Conservation (phyloP, 2,113 vertebrate species). For the Colistium nudipinnis region DNA sequence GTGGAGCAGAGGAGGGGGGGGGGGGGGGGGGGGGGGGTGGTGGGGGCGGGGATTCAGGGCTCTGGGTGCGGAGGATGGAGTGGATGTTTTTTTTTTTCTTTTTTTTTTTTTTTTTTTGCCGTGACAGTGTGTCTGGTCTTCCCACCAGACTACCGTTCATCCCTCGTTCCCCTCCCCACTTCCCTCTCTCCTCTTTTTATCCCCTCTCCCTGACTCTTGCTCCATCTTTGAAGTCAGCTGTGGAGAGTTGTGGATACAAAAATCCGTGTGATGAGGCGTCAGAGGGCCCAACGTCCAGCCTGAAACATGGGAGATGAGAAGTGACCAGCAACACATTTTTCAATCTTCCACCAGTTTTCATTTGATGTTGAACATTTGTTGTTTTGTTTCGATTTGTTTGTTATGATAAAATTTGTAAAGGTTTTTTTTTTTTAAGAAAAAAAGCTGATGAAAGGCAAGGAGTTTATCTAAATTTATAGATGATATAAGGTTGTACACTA, state of each 20-base stretch:
- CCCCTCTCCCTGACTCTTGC: constrained; percentile 42
- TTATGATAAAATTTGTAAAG: constrained; percentile 81
- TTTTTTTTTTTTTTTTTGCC: constrained; percentile 44
- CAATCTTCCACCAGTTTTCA: constrained; percentile 65
- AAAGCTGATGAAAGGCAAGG: constrained; percentile 69
- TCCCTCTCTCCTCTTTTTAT: constrained; percentile 26
- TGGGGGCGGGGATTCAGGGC: constrained; percentile 41
- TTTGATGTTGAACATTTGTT: constrained; percentile 60
- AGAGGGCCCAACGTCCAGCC: constrained; percentile 32
- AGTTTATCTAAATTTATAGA: constrained; percentile 82
- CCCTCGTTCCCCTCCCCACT: constrained; percentile 40
- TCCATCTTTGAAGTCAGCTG: constrained; percentile 48
- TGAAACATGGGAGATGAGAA: constrained; percentile 53
- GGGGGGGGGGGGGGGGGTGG: constrained; percentile 24
- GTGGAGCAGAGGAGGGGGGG: constrained; percentile 28
- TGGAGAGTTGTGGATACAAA: constrained; percentile 27
- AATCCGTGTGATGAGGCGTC: constrained; percentile 34
- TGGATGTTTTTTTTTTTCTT: constrained; percentile 51
- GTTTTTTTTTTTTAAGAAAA: constrained; percentile 75
- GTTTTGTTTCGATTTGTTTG: constrained; percentile 62
- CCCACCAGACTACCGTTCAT: constrained; percentile 62
- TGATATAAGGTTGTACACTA: constrained; percentile 75
- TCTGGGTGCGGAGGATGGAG: constrained; percentile 63
- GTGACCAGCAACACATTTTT: constrained; percentile 64
- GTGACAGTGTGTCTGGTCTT: constrained; percentile 73